phyloP scores from a whole-genome alignment of 2,797 vertebrate genomes.

The Sebastes taczanowskii region DNA sequence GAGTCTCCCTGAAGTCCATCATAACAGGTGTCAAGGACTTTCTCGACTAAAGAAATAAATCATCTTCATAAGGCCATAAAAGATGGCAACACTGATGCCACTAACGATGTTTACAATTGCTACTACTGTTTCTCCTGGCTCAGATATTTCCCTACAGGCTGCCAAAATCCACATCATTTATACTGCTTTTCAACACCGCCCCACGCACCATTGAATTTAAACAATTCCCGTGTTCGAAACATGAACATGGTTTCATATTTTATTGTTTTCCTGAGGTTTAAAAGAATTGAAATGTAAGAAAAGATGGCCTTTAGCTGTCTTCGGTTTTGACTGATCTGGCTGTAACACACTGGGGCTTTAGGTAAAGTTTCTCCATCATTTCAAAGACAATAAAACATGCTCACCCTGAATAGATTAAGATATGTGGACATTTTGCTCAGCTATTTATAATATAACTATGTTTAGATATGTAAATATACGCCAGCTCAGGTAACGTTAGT shows the following conservation, averaged over 20 bases:
- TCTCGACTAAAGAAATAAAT: conserved; percentile 24
- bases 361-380: conserved; percentile 29
- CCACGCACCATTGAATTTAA: conserved; percentile 26
- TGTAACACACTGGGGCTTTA: not conserved
- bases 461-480: not conserved
- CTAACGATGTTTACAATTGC: conserved; percentile 41
- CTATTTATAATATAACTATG: not conserved
- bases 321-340: conserved; percentile 7
- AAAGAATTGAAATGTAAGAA: conserved; percentile 18
- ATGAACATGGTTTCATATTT: conserved; percentile 32
- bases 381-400: conserved; percentile 25
- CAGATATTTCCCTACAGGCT: conserved; percentile 5
- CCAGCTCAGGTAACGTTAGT: too few species aligned
- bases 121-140: conserved; percentile 40
- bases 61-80: conserved; percentile 21
- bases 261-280: conserved; percentile 18
- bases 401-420: conserved; percentile 25
- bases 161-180: conserved; percentile 33
- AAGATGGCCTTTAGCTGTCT: conserved; percentile 40
- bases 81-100: conserved; percentile 26
- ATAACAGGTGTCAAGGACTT: conserved; percentile 62
- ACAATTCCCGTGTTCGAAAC: conserved; percentile 33
- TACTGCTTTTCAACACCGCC: conserved; percentile 29
- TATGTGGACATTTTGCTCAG: not conserved
- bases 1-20: conserved; percentile 19